Evolutionary conservation across 2,113 vertebrate genomes (phyloP).

Genomic region (Chamaetylas fuelleborni): DNA sequence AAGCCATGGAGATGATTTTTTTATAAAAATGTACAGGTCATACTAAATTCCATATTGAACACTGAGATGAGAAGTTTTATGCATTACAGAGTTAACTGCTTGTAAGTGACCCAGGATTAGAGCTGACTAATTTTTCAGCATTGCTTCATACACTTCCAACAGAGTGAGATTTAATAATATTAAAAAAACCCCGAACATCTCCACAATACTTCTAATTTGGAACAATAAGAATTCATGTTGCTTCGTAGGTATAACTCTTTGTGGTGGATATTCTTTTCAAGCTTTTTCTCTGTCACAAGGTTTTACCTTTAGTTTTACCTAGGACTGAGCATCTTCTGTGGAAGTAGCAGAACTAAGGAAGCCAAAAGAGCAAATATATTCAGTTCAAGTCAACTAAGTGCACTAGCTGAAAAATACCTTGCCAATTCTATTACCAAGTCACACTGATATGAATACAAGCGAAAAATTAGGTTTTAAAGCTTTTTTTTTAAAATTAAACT

Average conservation of each 20-base stretch:
- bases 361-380: neutral
- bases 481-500: neutral
- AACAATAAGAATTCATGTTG: neutral
- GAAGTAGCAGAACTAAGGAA: neutral
- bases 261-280: neutral
- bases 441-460: neutral
- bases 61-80: neutral
- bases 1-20: neutral
- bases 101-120: neutral
- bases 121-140: neutral
- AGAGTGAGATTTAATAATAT: neutral
- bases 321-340: neutral
- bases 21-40: neutral
- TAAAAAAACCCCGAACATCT: accelerated
- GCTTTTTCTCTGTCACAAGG: neutral
- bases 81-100: neutral
- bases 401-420: neutral
- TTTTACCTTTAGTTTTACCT: neutral
- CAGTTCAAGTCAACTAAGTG: neutral
- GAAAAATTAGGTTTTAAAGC: neutral
- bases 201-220: neutral
- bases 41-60: neutral
- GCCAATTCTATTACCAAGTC: neutral
- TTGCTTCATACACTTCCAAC: neutral
- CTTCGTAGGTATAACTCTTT: neutral